Conservation (phyloP, 53 echinoderm and acorn worm genomes). For the Stichopus horrens region DNA sequence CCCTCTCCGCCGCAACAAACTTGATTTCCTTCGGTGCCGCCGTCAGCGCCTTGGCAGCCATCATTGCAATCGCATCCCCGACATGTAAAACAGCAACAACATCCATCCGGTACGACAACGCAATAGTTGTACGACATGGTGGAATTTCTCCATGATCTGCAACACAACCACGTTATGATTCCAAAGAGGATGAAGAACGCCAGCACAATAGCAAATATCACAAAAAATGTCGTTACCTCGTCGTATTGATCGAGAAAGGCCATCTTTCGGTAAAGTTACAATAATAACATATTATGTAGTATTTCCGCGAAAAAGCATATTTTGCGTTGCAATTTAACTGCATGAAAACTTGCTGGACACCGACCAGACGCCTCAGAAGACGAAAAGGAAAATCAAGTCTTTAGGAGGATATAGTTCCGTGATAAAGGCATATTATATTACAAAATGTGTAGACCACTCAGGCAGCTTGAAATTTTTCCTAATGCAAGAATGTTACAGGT, state of each 20-base stretch:
- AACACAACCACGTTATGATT: background rate
- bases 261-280: background rate
- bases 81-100: background rate
- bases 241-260: slow-evolving; percentile 1
- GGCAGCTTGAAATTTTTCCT: too few relatives aligned
- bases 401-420: too few relatives aligned
- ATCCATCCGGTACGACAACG: background rate
- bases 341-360: too few relatives aligned
- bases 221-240: background rate
- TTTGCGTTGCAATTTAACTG: too few relatives aligned
- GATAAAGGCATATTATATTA: too few relatives aligned
- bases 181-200: background rate
- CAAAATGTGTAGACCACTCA: too few relatives aligned
- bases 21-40: background rate
- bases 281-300: background rate
- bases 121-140: background rate
- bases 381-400: too few relatives aligned
- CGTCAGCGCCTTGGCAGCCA: background rate
- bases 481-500: too few relatives aligned
- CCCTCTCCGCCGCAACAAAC: background rate
- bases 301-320: background rate
- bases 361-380: too few relatives aligned
- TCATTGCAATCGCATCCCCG: background rate
- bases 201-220: background rate
- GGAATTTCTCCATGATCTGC: background rate